Percentiles rank a stretch among this genome's conserved stretches.
phyloP scores from a whole-genome alignment of 2,888 invertebrate genomes.

The Hymenopus coronatus region DNA sequence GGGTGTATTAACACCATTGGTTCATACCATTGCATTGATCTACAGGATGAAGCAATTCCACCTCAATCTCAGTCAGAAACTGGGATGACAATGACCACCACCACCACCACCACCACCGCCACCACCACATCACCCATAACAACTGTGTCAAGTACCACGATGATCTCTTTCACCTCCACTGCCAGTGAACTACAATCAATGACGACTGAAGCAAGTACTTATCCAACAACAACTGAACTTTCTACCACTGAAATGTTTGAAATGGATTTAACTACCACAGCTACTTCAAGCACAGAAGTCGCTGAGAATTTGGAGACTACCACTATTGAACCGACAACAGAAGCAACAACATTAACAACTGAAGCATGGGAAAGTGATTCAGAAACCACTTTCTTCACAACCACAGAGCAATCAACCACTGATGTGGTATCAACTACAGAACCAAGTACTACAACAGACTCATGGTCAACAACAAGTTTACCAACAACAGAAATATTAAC shows the following conservation, averaged over 20 bases:
- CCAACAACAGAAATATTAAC: background rate
- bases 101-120: too few species aligned
- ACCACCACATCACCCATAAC: background rate
- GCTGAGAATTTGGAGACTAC: background rate
- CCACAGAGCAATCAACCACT: background rate
- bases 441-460: background rate
- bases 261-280: background rate
- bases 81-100: background rate
- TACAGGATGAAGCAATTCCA: background rate
- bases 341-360: background rate
- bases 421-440: background rate
- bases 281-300: background rate
- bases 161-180: background rate
- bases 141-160: background rate
- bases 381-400: background rate
- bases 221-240: background rate
- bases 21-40: slow-evolving; percentile 53
- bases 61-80: background rate
- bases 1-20: slow-evolving; percentile 57
- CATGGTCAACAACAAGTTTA: background rate
- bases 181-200: background rate
- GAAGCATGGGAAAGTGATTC: background rate
- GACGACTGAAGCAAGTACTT: background rate
- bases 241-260: background rate
- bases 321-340: background rate